Evolutionary conservation across 2,113 vertebrate species (phyloP), one percentile per base, ranked within the genome.

Genomic region (Promerops cafer): DNA sequence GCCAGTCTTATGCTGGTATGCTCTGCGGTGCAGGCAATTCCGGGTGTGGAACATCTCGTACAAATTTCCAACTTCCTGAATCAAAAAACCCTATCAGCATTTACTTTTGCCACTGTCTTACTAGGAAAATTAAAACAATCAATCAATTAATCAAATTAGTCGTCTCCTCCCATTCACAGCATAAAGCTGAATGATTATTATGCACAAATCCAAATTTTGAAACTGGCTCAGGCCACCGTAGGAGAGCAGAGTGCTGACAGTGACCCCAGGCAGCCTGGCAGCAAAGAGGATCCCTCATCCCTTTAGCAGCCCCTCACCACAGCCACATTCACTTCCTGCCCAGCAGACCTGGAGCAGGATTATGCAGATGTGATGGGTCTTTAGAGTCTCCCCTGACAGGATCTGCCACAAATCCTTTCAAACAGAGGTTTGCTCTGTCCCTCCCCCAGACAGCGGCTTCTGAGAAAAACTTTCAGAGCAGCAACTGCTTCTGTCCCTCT

Each of bases 11-110:
- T 99, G 99, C 89, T 99, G 99, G 93, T 99, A 99, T 7, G 99
- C 99, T 97, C 98, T 98, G 26, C 98, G 98, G 93, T 99, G 99
- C 81, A 99, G 98, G 79, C 94, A 98, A 95, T 98, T 98, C 47
- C 99, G 98, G 0, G 98, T 99, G 89, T 99, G 98, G 96, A 99
- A 99, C 99, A 99, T 98, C 93, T 99, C 99, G 4, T 99, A 99
- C 45, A 99, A 86, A 96, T 99, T 99, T 8, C 97, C 98, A 90
- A 98, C 99, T 89, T 99, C 99, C 99, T 99, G 97, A 74, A 96
- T 59, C 26, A 93, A 88, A 95, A 66, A 83, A 40, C 0, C 4
- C 22, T 54, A 54, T 31, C 27, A 74, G 3, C 52, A 74, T 66
- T 93, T 49, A 83, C 17, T 76, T 59, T 68, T 69, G 22, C 40